A percentile compares a stretch with the other conserved stretches of the same genome.
phyloP scores from a whole-genome alignment of 2,113 vertebrate species.

The Mugil cephalus region DNA sequence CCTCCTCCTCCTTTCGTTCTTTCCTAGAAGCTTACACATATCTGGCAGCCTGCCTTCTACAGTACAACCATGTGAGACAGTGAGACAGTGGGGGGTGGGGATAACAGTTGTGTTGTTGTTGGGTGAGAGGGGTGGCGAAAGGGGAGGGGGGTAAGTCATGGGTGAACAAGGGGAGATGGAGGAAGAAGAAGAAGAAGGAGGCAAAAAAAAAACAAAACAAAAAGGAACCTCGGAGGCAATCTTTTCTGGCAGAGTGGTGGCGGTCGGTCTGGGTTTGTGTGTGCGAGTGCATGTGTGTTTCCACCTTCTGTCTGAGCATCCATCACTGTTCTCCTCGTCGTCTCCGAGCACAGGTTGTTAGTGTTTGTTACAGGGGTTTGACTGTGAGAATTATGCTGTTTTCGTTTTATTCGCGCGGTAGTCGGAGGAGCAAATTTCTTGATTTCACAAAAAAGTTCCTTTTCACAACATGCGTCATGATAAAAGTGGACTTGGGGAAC shows the following conservation, averaged over 20 bases:
- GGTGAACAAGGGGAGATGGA: constrained; percentile 60
- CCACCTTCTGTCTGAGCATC: constrained; percentile 43
- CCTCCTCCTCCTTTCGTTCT: constrained; percentile 1
- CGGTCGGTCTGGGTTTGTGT: constrained; percentile 71
- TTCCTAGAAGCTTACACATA: constrained; percentile 41
- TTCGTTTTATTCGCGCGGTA: not conserved
- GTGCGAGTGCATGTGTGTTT: constrained; percentile 8
- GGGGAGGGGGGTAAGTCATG: constrained; percentile 28
- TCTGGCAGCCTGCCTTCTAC: constrained; percentile 47
- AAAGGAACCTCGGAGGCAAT: constrained; percentile 92
- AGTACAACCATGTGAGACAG: constrained; percentile 32
- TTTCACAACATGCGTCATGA: too few relatives aligned
- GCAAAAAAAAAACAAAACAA: not conserved
- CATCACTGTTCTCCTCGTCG: constrained; percentile 59
- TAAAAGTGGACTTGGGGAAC: too few relatives aligned
- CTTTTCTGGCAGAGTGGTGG: constrained; percentile 89
- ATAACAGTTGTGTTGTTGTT: constrained; percentile 55
- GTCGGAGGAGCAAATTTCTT: too few relatives aligned
- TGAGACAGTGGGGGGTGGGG: constrained; percentile 51
- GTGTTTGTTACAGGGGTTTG: constrained; percentile 35
- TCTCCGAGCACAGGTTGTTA: constrained; percentile 31
- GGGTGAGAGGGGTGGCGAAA: not conserved
- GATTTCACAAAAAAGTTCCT: too few relatives aligned
- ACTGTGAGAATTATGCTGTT: not conserved
- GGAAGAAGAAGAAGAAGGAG: constrained; percentile 71